phyloP scores from a whole-genome alignment of 2,888 invertebrate genomes.

The Anthrax anthrax region DNA sequence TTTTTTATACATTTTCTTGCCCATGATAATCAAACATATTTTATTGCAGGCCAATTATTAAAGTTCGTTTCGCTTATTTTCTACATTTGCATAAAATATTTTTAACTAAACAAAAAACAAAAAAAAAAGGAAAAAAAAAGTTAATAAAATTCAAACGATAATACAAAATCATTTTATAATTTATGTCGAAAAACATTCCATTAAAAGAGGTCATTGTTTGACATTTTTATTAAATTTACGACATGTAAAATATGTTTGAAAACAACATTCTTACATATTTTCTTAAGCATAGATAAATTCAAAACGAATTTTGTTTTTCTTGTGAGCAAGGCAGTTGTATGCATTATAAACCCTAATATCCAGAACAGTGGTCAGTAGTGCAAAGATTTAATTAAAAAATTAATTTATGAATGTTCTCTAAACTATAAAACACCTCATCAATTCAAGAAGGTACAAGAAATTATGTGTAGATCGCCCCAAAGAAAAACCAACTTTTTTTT shows the following conservation, averaged over 20 bases:
- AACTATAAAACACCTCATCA: neutral
- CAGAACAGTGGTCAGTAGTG: neutral
- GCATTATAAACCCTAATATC: too few species aligned
- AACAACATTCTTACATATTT: too few species aligned
- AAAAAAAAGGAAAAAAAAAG: too few species aligned
- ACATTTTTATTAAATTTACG: conserved; percentile 13
- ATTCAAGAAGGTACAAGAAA: neutral
- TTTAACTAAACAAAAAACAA: neutral
- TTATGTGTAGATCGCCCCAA: too few species aligned
- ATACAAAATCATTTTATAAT: conserved; percentile 3
- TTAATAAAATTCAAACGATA: too few species aligned
- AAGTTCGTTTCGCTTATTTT: too few species aligned
- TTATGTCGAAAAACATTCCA: conserved; percentile 4
- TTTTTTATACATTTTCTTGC: too few species aligned
- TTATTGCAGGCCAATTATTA: neutral
- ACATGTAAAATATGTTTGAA: conserved; percentile 7
- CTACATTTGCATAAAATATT: too few species aligned
- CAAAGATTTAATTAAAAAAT: conserved; percentile 4
- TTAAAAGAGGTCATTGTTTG: conserved; percentile 3
- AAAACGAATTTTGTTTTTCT: too few species aligned
- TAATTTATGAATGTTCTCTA: neutral
- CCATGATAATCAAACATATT: neutral
- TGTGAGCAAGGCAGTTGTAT: too few species aligned
- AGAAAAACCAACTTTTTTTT: too few species aligned
- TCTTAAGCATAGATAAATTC: too few species aligned